Percentiles rank a stretch among this genome's conserved stretches.
Evolutionary conservation across 2,888 invertebrate genomes (phyloP).

Genomic region (Sinodicranocentrus sp.): DNA sequence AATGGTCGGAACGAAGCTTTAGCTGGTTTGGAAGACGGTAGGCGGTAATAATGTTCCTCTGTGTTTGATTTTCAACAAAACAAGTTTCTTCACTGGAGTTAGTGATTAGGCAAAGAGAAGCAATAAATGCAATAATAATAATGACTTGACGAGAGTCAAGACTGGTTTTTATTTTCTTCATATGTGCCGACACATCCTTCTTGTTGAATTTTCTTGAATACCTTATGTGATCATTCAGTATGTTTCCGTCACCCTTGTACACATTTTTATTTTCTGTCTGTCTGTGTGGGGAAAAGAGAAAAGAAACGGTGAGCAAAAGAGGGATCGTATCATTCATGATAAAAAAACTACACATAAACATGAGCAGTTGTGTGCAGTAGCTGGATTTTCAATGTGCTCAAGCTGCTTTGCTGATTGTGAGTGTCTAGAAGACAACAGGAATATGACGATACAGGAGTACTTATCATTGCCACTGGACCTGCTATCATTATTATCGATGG

Average conservation of each 20-base stretch:
- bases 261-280: too few relatives aligned
- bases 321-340: too few relatives aligned
- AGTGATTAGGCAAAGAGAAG: conserved; percentile 61
- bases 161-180: conserved; percentile 65
- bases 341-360: too few relatives aligned
- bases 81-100: conserved; percentile 65
- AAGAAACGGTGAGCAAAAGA: too few relatives aligned
- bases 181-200: conserved; percentile 49
- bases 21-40: conserved; percentile 57
- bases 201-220: neutral
- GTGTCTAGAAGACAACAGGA: conserved; percentile 30
- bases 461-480: conserved; percentile 53
- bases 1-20: conserved; percentile 24
- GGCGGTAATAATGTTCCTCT: conserved; percentile 70
- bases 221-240: neutral
- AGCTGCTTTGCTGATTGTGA: too few relatives aligned
- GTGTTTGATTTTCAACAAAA: conserved; percentile 70
- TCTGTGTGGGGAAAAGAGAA: neutral
- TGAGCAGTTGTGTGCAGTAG: too few relatives aligned
- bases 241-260: conserved; percentile 55
- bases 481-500: conserved; percentile 21
- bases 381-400: too few relatives aligned
- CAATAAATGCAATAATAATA: conserved; percentile 70
- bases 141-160: conserved; percentile 68
- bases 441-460: conserved; percentile 32